Evolutionary conservation across 2,797 vertebrate species (phyloP).

Genomic region (Rachycentron canadum): DNA sequence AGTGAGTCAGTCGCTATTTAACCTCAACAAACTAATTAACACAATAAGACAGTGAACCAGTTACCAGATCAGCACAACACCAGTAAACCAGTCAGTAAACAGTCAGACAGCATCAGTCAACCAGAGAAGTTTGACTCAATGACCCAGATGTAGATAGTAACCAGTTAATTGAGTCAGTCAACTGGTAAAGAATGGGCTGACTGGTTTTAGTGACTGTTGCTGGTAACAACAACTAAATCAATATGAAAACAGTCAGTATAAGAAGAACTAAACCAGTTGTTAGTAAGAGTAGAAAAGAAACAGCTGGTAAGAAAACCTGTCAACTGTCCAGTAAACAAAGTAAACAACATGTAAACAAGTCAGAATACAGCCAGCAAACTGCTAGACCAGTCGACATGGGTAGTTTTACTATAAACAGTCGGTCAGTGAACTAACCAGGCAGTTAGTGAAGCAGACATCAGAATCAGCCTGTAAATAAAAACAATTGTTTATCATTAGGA

Average conservation of each 20-base stretch:
- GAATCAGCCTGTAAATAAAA: background rate
- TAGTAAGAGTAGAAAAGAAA: too few relatives aligned
- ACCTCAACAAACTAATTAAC: too few relatives aligned
- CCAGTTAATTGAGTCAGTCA: background rate
- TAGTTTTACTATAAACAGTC: background rate
- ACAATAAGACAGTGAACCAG: background rate
- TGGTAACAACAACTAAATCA: too few relatives aligned
- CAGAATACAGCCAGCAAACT: too few relatives aligned
- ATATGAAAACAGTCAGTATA: background rate
- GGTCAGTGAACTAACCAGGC: background rate
- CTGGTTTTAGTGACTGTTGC: too few relatives aligned
- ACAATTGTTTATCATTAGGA: background rate
- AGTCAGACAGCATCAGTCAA: background rate
- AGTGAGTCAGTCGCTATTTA: too few relatives aligned
- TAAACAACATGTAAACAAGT: too few relatives aligned
- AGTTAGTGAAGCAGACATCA: background rate
- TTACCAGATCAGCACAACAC: background rate
- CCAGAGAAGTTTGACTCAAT: too few relatives aligned
- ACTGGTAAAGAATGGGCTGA: background rate
- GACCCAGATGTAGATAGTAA: too few relatives aligned
- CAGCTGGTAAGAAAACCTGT: background rate
- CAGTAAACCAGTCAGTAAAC: background rate
- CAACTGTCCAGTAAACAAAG: too few relatives aligned
- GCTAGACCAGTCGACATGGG: background rate
- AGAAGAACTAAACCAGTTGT: background rate